phyloP scores from a whole-genome alignment of 2,888 invertebrate species.

The Cenopis cana region DNA sequence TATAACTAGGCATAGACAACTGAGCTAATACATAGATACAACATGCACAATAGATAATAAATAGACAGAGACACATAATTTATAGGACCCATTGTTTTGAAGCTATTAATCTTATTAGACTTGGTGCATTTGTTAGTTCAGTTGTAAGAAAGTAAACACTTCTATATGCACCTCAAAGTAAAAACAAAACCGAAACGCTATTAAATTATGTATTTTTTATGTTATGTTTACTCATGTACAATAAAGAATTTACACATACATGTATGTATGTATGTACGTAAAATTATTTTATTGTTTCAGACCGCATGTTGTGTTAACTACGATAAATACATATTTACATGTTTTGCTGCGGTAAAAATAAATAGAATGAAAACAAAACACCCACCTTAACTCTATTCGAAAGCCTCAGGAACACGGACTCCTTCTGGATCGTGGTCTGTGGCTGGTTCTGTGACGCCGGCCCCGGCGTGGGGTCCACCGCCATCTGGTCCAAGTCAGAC shows the following conservation, averaged over 20 bases:
- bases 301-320: too few relatives aligned
- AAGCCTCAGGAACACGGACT: slow-evolving; percentile 97
- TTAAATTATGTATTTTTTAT: too few relatives aligned
- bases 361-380: too few relatives aligned
- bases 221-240: too few relatives aligned
- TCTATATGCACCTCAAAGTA: not conserved
- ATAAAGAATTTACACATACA: too few relatives aligned
- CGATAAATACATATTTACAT: too few relatives aligned
- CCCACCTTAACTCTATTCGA: slow-evolving; percentile 97
- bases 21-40: not conserved
- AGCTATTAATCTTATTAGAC: not conserved
- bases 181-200: not conserved
- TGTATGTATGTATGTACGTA: too few relatives aligned
- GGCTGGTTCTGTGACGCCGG: slow-evolving; percentile 63
- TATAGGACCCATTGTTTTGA: not conserved
- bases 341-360: too few relatives aligned
- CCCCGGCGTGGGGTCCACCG: slow-evolving; percentile 76
- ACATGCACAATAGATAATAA: not conserved
- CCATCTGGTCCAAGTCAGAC: slow-evolving; percentile 83
- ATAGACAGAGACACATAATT: not conserved
- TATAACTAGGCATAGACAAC: not conserved
- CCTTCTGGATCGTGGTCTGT: slow-evolving; percentile 88
- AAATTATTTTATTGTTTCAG: too few relatives aligned
- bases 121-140: not conserved
- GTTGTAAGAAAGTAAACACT: not conserved